Evolutionary conservation across 2,113 vertebrate genomes (phyloP).

Genomic region (Otis tarda): DNA sequence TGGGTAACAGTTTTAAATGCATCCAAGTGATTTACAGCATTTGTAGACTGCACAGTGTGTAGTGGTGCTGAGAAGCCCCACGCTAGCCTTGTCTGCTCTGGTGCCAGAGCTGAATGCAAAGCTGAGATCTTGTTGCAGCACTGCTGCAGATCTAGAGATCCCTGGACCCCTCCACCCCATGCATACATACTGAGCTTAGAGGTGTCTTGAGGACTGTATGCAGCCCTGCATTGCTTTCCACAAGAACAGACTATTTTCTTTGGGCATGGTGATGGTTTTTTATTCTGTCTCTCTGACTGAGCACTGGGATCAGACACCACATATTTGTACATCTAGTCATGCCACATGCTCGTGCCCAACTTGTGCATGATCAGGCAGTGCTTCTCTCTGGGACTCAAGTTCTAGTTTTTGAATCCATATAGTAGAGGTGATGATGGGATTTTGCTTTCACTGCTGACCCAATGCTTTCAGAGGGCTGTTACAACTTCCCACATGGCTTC

Average conservation of each 20-base stretch:
- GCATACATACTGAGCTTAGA: not conserved
- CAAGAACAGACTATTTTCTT: not conserved
- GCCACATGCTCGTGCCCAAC: not conserved
- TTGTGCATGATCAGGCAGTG: not conserved
- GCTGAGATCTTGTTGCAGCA: not conserved
- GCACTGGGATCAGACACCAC: not conserved
- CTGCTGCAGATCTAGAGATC: not conserved
- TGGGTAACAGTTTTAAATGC: not conserved
- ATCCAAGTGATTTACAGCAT: not conserved
- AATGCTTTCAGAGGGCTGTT: not conserved
- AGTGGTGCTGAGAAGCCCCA: not conserved
- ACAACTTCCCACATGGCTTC: not conserved
- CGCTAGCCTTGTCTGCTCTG: rapidly evolving
- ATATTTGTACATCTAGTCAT: not conserved
- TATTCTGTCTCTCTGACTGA: not conserved
- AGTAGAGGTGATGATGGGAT: not conserved
- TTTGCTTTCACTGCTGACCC: not conserved
- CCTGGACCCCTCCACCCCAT: not conserved
- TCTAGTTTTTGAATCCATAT: not conserved
- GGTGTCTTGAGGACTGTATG: rapidly evolving
- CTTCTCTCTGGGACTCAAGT: not conserved
- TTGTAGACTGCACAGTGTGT: not conserved
- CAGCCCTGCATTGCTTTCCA: not conserved
- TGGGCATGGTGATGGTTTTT: not conserved
- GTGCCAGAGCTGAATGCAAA: not conserved